phyloP scores from a whole-genome alignment of 2,888 invertebrate genomes.

The Timema podura region DNA sequence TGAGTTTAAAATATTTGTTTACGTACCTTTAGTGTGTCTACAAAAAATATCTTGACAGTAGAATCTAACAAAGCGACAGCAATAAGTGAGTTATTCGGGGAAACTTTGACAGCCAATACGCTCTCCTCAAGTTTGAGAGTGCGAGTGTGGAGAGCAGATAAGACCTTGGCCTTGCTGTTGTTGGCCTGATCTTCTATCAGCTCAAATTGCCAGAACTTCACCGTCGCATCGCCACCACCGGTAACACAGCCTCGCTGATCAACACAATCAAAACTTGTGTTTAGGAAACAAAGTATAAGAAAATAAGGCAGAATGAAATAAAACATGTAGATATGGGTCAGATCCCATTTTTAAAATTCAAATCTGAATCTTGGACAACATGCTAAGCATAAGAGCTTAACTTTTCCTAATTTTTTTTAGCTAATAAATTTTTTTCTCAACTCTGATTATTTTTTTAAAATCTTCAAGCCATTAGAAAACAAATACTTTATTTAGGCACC shows the following conservation, averaged over 20 bases:
- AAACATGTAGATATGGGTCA: neutral
- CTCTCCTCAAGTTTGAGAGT: slow-evolving; percentile 85
- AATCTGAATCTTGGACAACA: no score
- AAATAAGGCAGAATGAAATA: slow-evolving; percentile 22
- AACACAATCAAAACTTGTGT: slow-evolving; percentile 31
- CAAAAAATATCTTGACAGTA: slow-evolving; percentile 92
- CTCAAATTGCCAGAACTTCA: slow-evolving; percentile 94
- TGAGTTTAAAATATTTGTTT: no score
- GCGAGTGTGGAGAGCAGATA: slow-evolving; percentile 73
- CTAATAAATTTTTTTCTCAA: no score
- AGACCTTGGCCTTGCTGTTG: slow-evolving; percentile 49
- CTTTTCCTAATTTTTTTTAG: no score
- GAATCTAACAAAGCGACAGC: slow-evolving; percentile 88
- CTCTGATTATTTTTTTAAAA: no score
- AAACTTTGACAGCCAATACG: slow-evolving; percentile 76
- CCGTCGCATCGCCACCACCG: slow-evolving; percentile 83
- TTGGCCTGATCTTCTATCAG: slow-evolving; percentile 61
- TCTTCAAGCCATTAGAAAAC: no score
- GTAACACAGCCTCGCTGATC: slow-evolving; percentile 72
- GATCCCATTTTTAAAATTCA: no score
- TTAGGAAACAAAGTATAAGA: neutral
- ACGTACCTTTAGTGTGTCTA: slow-evolving; percentile 85
- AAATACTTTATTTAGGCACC: no score
- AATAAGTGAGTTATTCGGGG: slow-evolving; percentile 80
- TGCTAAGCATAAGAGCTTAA: no score